Percentiles rank a stretch among this genome's conserved stretches.
These are phyloP conservation scores for Heteromurus nitidus DNA, from an alignment of 2,888 invertebrate genomes.

Conservation along the genomic window DNA sequence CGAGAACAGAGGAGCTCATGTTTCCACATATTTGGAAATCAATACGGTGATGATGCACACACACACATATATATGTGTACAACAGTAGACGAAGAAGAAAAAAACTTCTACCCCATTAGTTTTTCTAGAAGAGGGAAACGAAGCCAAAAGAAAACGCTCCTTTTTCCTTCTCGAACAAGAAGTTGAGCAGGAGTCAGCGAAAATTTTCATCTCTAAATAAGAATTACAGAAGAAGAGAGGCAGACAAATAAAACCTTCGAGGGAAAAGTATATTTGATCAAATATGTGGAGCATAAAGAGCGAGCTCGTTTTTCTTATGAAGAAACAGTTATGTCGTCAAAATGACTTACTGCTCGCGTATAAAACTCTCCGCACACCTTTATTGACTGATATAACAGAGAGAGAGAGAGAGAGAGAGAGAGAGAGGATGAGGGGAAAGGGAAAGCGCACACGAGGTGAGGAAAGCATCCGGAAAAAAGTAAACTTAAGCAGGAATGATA, in stretches of 20 bases:
- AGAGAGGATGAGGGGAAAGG: neutral
- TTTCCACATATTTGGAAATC: slow-evolving; percentile 31
- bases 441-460: too few species aligned
- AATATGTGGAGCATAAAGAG: slow-evolving; percentile 10
- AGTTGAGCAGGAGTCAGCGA: slow-evolving; percentile 36
- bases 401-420: neutral
- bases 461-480: too few species aligned
- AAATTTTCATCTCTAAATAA: slow-evolving; percentile 26
- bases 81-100: neutral
- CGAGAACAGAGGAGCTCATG: slow-evolving; percentile 11
- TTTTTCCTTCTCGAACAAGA: neutral
- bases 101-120: slow-evolving; percentile 24
- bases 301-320: neutral
- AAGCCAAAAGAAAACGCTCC: neutral
- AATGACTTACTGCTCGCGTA: slow-evolving; percentile 43
- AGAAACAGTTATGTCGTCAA: slow-evolving; percentile 38
- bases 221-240: slow-evolving; percentile 15
- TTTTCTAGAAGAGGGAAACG: neutral
- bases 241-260: slow-evolving; percentile 45
- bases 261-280: slow-evolving; percentile 28
- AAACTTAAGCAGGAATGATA: neutral
- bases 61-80: slow-evolving; percentile 18
- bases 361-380: slow-evolving; percentile 10
- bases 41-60: too few species aligned
- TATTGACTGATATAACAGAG: neutral